phyloP scores from a whole-genome alignment of 2,888 invertebrate genomes.

The Dryadula phaetusa region DNA sequence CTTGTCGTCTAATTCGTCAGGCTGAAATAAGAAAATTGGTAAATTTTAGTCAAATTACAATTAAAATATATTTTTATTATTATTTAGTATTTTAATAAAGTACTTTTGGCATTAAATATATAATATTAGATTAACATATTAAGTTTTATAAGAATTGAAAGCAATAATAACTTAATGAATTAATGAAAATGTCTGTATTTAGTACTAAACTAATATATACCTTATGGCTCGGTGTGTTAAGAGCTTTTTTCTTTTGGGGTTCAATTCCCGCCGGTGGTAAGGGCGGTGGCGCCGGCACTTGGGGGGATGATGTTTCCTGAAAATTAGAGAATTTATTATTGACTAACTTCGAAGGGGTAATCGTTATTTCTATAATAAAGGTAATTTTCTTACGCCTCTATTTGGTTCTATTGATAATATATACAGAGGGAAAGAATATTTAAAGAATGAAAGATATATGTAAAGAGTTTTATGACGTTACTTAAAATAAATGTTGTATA shows the following conservation, averaged over 20 bases:
- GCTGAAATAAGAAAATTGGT: slow-evolving; percentile 65
- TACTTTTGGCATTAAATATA: too few relatives aligned
- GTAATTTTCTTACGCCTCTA: slow-evolving; percentile 27
- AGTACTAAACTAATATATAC: slow-evolving; percentile 47
- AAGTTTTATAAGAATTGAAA: background rate
- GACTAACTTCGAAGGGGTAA: slow-evolving; percentile 31
- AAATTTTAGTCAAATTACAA: too few relatives aligned
- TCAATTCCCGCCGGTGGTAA: slow-evolving; percentile 72
- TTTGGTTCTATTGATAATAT: background rate
- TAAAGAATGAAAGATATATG: too few relatives aligned
- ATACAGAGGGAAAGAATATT: too few relatives aligned
- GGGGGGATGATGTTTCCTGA: slow-evolving; percentile 80
- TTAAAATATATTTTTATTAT: too few relatives aligned
- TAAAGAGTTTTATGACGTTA: too few relatives aligned
- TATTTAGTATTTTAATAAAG: too few relatives aligned
- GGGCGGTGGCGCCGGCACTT: slow-evolving; percentile 80
- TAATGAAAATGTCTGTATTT: slow-evolving; percentile 5
- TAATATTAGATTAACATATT: too few relatives aligned
- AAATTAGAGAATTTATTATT: slow-evolving; percentile 50
- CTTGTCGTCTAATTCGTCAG: slow-evolving; percentile 77
- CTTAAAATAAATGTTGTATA: too few relatives aligned
- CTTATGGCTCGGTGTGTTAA: slow-evolving; percentile 90
- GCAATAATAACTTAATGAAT: background rate
- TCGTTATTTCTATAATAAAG: slow-evolving; percentile 34
- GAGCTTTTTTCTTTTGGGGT: slow-evolving; percentile 87